Conservation (phyloP, 2,797 vertebrate species). For the Siniperca undulata region DNA sequence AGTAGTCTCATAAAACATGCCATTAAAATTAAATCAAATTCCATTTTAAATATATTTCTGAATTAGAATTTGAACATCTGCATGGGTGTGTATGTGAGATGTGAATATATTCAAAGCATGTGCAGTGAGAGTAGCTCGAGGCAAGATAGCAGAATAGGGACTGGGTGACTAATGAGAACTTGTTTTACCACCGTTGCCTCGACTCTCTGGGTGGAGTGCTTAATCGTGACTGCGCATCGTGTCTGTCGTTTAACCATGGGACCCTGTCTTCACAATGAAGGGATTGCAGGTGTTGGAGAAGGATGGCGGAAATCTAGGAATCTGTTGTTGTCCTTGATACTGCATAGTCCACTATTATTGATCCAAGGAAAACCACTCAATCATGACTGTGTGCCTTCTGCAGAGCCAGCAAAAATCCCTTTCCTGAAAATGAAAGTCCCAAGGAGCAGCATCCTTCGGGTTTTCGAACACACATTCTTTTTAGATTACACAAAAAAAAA, state of each 20-base stretch:
- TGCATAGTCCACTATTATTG: constrained; percentile 75
- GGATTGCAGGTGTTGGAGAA: constrained; percentile 55
- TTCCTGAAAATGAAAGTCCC: constrained; percentile 46
- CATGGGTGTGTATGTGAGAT: constrained; percentile 34
- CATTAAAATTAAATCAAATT: constrained; percentile 60
- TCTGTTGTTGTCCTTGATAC: constrained; percentile 76
- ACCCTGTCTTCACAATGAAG: constrained; percentile 47
- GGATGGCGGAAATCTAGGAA: constrained; percentile 60
- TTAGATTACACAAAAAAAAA: constrained; percentile 11
- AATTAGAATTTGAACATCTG: constrained; percentile 44
- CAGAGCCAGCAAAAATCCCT: constrained; percentile 68
- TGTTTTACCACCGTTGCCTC: constrained; percentile 71
- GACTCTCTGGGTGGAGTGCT: constrained; percentile 62
- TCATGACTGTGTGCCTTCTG: constrained; percentile 75
- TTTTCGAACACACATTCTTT: constrained; percentile 35
- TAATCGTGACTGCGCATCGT: constrained; percentile 71
- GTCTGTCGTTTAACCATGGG: constrained; percentile 55
- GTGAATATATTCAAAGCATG: constrained; percentile 70
- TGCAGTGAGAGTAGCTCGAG: constrained; percentile 54
- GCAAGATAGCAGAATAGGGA: constrained; percentile 64
- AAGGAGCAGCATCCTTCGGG: constrained; percentile 10
- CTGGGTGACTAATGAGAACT: constrained; percentile 80
- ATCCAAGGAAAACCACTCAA: constrained; percentile 76
- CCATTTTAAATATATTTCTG: constrained; percentile 46
- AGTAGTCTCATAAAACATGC: constrained; percentile 57